Base-by-base conservation (phyloP, 2,888 invertebrate genomes). In the Sialis fuliginosa region DNA sequence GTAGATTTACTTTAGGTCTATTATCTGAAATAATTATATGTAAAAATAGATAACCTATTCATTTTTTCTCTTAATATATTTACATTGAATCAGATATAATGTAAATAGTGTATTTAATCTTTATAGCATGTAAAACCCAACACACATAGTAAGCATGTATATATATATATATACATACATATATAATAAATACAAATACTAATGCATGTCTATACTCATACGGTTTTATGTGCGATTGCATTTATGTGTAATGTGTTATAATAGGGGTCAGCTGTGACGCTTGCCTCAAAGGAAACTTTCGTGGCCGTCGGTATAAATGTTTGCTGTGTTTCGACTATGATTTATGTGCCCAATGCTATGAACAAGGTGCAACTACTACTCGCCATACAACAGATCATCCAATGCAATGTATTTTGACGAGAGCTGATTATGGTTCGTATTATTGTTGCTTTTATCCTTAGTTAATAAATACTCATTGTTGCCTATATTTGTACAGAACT, bases 211-310 rank as follows among this genome's bases (percentile, higher is more conserved):
- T 32, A 32, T 34, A 12, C 31, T 30, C 6, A n/a, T 41, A 32
- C 42, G 31, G 30, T 35, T 49, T n/a, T 10, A 33, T 46, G 6
- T 49, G 9, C 39, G 12, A 42, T 51, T 47, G 39, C 49, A 52
- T 53, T 55, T 53, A 48, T 40, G 52, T 51, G 37, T 53, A 53
- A 22, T 22, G 22, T 52, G 61, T 59, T 73, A 74, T 22, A 22
- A 57, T 66, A 92, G 97, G 96, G 75, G 96, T 97, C 65, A 96
- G 95, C 78, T 97, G 97, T 80, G 97, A 97, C 82, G 90, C 92
- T 64, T 97, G 97, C 79, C 78, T 92, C 69, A 92, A 91, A 75
- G 89, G 88, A 66, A 95, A 96, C 71, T 97, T 97, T 69, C 79
- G 88, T 69, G 96, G 96, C 61, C 83, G 91, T 66, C 82, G 97